Percentiles rank a stretch among this genome's conserved stretches.
Conservation (phyloP, 2,797 vertebrate species). For the Neosalanx taihuensis region DNA sequence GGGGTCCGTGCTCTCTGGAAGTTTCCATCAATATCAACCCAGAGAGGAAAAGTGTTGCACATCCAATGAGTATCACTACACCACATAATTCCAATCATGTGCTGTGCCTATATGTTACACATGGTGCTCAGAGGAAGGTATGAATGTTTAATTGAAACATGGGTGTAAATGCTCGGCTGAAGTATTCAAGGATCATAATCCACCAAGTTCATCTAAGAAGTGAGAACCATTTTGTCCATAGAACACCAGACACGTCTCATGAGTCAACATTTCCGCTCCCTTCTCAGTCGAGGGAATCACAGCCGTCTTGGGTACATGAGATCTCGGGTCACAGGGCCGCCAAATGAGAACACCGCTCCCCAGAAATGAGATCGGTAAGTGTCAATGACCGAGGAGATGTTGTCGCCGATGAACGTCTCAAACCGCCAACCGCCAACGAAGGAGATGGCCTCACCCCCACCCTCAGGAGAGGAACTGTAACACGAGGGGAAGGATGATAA, state of each 20-base stretch:
- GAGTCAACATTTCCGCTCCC: conserved; percentile 38
- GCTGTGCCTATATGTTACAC: neutral
- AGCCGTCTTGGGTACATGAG: conserved; percentile 29
- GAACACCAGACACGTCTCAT: conserved; percentile 21
- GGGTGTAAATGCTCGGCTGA: neutral
- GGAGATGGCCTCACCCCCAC: conserved; percentile 50
- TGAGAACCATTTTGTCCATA: neutral
- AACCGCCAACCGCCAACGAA: conserved; percentile 29
- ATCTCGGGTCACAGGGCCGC: conserved; percentile 31
- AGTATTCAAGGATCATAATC: neutral
- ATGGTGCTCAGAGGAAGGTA: neutral
- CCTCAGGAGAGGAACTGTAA: conserved; percentile 49
- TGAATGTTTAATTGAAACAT: neutral
- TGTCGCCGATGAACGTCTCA: conserved; percentile 44
- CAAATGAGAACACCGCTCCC: conserved; percentile 47
- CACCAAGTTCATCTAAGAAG: neutral
- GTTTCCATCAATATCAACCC: conserved; percentile 44
- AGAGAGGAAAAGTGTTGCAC: neutral
- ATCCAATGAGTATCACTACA: neutral
- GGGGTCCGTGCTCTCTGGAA: conserved; percentile 42
- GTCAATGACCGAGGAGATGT: conserved; percentile 42
- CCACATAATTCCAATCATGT: neutral
- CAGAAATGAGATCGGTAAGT: conserved; percentile 55
- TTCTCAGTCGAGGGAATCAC: conserved; percentile 35
- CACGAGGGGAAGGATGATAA: conserved; percentile 61